A percentile compares a stretch with the other conserved stretches of the same genome.
These are phyloP conservation scores for Orientallactaga sibirica DNA, from an alignment of 2,797 vertebrate genomes.

Conservation along the genomic window DNA sequence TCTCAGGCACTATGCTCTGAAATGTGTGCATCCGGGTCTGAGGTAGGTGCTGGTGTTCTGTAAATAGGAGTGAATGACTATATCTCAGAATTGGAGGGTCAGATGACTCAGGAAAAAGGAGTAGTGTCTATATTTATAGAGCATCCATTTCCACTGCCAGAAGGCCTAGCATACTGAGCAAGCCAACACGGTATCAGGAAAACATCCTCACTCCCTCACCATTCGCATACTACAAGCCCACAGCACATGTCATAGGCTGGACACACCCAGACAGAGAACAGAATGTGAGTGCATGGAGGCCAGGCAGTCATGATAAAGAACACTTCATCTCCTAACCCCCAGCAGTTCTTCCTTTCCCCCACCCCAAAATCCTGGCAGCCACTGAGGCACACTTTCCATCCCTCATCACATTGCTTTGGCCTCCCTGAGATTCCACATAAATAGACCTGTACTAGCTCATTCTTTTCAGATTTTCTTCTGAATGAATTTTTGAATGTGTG, in stretches of 20 bases:
- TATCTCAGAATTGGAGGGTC: rapidly evolving
- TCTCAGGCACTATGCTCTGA: neutral
- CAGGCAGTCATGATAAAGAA: neutral
- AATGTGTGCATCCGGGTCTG: rapidly evolving
- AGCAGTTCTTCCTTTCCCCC: neutral
- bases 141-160: neutral
- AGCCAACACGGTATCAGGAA: rapidly evolving
- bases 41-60: neutral
- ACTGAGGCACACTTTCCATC: rapidly evolving
- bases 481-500: too few species aligned
- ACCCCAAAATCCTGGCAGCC: neutral
- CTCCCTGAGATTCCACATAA: too few species aligned
- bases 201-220: rapidly evolving
- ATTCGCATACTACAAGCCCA: rapidly evolving
- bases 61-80: neutral
- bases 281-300: neutral
- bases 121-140: neutral
- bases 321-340: rapidly evolving
- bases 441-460: neutral
- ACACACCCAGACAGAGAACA: too few species aligned
- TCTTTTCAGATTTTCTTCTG: neutral
- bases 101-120: neutral
- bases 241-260: rapidly evolving
- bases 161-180: rapidly evolving
- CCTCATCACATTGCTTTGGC: too few species aligned